Evolutionary conservation across 2,888 invertebrate genomes (phyloP), one percentile per base, ranked within the genome.

Genomic region (Drosophila emarginata): DNA sequence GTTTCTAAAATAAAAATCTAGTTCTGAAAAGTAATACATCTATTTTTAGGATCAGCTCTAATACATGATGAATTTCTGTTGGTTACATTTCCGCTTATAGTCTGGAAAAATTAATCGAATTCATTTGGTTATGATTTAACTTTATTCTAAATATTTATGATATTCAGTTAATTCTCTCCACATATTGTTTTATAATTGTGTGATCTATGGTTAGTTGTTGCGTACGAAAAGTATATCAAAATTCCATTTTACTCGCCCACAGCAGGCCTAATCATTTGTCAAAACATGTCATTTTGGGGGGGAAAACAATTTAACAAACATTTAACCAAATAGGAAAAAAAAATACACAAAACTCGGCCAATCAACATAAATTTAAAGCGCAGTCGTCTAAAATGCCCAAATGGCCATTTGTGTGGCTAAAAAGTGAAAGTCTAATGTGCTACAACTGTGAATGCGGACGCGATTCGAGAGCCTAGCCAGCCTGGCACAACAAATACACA

Each of bases 231-330:
- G 40, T 56, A 65, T 57, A 51, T 52, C 11, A 57, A 21, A 64
- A 64, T 28, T 32, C 6, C 36, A 28, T 40, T 45, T 45, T 18
- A 37, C 62, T 52, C 63, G 60, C 57, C 66, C 66, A 39, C 63
- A 74, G 57, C 61, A 14, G 61, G 70, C 45, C 74, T 73, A 78
- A 81, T 85, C 88, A 85, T 85, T 85, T 85, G 84, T 85, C 84
- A 84, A 87, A 79, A 79, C 80, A 81, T 87, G 88, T 85, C 82
- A 85, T 76, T 85, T 74, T 56, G 68, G 70, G 66, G 78, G 87
- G 87, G 84, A 84, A 69, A 88, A 86, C 84, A 87, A 87, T 85
- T 85, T 84, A 87, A 84, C 87, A 81, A 57, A 81, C 87, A 85
- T 83, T 80, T 74, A 60, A 63, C 64, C 64, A 60, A 78, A 45